Conservation (phyloP, 2,888 invertebrate genomes). For the Isoperla grammatica region DNA sequence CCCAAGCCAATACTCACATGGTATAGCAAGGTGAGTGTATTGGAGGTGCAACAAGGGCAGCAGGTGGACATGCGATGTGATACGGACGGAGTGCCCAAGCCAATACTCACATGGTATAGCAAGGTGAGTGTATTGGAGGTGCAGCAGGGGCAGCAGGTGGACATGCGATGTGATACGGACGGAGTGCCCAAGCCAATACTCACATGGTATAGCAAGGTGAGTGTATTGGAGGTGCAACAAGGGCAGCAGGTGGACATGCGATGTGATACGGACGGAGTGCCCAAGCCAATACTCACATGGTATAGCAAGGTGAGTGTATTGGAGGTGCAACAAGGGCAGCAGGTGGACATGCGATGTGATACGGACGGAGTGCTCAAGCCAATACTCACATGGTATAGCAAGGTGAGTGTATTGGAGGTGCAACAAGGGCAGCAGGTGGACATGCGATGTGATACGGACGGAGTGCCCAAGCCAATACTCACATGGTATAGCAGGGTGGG, state of each 20-base stretch:
- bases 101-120: constrained; percentile 64
- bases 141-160: constrained; percentile 65
- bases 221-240: constrained; percentile 46
- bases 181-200: constrained; percentile 70
- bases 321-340: constrained; percentile 61
- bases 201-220: constrained; percentile 60
- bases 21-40: constrained; percentile 50
- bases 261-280: constrained; percentile 66
- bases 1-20: constrained; percentile 69
- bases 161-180: constrained; percentile 63
- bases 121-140: constrained; percentile 45
- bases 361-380: constrained; percentile 67
- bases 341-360: constrained; percentile 68
- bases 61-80: constrained; percentile 70
- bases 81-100: constrained; percentile 64
- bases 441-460: constrained; percentile 65
- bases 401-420: constrained; percentile 43
- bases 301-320: constrained; percentile 46
- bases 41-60: constrained; percentile 60
- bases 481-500: constrained; percentile 59
- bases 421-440: constrained; percentile 67
- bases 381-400: constrained; percentile 61
- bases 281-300: constrained; percentile 69
- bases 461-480: constrained; percentile 66
- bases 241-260: constrained; percentile 70